Evolutionary conservation across 2,113 vertebrate genomes (phyloP).

Genomic region (Empidonax traillii): DNA sequence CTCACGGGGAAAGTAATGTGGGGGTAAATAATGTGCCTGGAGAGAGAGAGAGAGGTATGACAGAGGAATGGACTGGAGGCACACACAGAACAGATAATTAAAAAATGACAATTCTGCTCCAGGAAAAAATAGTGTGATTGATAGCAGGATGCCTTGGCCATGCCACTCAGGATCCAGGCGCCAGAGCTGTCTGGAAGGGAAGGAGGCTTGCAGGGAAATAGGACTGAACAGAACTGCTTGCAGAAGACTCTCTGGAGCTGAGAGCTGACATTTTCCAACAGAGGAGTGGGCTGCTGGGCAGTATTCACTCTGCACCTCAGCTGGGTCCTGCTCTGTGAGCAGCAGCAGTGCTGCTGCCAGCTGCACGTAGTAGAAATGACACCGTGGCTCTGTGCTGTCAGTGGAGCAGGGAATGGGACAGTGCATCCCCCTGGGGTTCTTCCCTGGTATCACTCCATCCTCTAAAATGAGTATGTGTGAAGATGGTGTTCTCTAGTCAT

Average conservation of each 20-base stretch:
- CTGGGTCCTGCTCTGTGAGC: not conserved
- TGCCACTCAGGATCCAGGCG: not conserved
- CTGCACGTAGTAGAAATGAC: not conserved
- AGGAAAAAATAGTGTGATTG: not conserved
- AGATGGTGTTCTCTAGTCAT: not conserved
- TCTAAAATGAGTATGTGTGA: not conserved
- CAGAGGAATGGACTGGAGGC: not conserved
- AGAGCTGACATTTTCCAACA: not conserved
- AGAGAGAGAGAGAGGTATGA: not conserved
- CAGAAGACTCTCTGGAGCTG: not conserved
- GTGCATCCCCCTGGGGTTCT: accelerated
- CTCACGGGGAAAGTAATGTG: not conserved
- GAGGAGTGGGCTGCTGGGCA: not conserved
- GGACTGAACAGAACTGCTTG: not conserved
- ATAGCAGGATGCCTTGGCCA: accelerated
- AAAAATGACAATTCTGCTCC: not conserved
- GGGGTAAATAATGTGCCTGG: not conserved
- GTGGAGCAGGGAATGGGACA: too few relatives aligned
- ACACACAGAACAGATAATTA: not conserved
- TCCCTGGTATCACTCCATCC: not conserved
- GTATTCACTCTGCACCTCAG: not conserved
- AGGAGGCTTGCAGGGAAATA: not conserved
- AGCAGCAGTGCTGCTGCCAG: not conserved
- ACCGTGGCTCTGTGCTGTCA: not conserved
- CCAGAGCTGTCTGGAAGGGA: not conserved